These are phyloP conservation scores for Chrysomela aeneicollis DNA, from an alignment of 2,888 invertebrate species.

Conservation along the genomic window DNA sequence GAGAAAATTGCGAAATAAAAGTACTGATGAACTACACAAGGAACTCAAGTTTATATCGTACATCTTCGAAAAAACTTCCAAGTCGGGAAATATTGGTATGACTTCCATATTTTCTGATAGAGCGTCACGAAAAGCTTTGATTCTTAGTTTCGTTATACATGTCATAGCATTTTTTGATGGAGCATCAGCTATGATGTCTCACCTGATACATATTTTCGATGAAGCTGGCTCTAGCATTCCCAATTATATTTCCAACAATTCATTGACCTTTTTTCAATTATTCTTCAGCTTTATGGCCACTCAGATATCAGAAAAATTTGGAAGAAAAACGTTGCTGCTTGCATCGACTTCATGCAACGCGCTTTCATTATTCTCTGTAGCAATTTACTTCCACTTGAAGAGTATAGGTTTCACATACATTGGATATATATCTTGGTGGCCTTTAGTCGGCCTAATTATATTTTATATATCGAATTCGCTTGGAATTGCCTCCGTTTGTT, in stretches of 20 bases:
- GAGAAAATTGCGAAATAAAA: conserved; percentile 25
- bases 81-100: not conserved
- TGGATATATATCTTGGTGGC: conserved; percentile 42
- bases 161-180: not conserved
- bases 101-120: not conserved
- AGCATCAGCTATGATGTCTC: conserved; percentile 16
- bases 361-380: conserved; percentile 17
- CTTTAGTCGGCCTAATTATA: conserved; percentile 9
- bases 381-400: conserved; percentile 21
- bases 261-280: conserved; percentile 16
- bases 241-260: not conserved
- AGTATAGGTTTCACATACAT: conserved; percentile 15
- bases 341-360: conserved; percentile 3
- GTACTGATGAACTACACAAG: not conserved
- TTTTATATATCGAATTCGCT: conserved; percentile 9
- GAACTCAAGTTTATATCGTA: not conserved
- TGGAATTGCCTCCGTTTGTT: conserved; percentile 14
- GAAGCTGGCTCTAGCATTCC: conserved; percentile 12
- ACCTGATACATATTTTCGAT: conserved; percentile 17
- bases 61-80: not conserved
- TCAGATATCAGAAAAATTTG: conserved; percentile 19
- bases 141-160: not conserved
- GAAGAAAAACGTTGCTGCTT: conserved; percentile 21
- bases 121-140: not conserved
- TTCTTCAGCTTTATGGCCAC: conserved; percentile 12